phyloP scores from a whole-genome alignment of 2,797 vertebrate species.

The Hipposideros larvatus region DNA sequence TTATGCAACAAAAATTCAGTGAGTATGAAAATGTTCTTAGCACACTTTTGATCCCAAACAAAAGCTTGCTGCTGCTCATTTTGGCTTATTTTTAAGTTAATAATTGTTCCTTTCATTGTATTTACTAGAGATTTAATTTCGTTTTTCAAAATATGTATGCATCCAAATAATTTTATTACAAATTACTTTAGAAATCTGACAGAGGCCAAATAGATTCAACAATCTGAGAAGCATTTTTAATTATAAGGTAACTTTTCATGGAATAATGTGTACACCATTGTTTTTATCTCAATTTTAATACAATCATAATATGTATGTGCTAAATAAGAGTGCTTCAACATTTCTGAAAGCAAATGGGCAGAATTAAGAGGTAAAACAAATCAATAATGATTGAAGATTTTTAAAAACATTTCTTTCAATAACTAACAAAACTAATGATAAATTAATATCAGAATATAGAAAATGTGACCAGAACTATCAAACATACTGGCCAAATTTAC shows the following conservation, averaged over 20 bases:
- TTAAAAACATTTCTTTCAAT: background rate
- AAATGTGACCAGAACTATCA: background rate
- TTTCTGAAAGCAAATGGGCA: background rate
- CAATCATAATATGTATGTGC: background rate
- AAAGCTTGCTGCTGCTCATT: background rate
- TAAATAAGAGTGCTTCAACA: background rate
- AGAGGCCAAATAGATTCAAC: background rate
- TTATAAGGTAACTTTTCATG: background rate
- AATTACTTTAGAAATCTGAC: background rate
- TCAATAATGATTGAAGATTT: background rate
- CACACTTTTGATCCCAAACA: background rate
- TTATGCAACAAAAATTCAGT: background rate
- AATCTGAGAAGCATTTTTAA: background rate
- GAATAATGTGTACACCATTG: background rate
- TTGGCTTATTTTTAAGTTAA: background rate
- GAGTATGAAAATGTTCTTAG: background rate
- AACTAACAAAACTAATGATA: background rate
- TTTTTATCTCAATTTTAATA: background rate
- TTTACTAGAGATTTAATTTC: background rate
- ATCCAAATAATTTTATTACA: background rate
- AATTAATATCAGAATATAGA: background rate
- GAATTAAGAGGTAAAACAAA: background rate
- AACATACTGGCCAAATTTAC: background rate
- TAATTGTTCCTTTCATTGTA: background rate
- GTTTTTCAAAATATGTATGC: background rate